These are phyloP conservation scores for Sebastes matsubarae DNA, from an alignment of 2,797 vertebrate genomes.

Conservation along the genomic window DNA sequence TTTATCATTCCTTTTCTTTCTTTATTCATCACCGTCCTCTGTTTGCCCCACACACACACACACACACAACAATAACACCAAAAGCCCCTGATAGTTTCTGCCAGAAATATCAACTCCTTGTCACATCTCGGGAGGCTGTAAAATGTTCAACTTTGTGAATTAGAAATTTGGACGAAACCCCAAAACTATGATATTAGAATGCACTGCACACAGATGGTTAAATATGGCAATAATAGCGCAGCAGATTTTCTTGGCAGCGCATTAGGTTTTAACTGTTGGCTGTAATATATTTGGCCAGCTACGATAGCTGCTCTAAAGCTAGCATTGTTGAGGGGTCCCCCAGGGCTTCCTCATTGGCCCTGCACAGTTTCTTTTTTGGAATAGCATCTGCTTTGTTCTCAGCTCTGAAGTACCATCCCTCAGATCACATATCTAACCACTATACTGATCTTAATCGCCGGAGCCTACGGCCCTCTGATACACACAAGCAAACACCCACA, in stretches of 20 bases:
- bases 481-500: background rate
- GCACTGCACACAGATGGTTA: conserved; percentile 41
- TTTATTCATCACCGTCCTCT: conserved; percentile 9
- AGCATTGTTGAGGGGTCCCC: conserved; percentile 52
- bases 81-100: conserved; percentile 23
- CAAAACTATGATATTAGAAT: conserved; percentile 15
- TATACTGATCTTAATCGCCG: conserved; percentile 41
- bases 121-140: background rate
- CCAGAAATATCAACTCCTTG: conserved; percentile 24
- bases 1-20: conserved; percentile 13
- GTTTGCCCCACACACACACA: background rate
- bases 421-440: conserved; percentile 48
- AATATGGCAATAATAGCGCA: conserved; percentile 32
- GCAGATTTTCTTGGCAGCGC: conserved; percentile 49
- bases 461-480: conserved; percentile 24
- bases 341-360: conserved; percentile 49
- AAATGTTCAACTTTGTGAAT: conserved; percentile 12
- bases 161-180: conserved; percentile 24
- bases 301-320: conserved; percentile 47
- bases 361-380: conserved; percentile 40
- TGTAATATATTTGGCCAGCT: conserved; percentile 40
- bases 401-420: conserved; percentile 38
- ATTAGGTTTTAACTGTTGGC: conserved; percentile 56
- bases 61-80: background rate
- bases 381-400: conserved; percentile 63